These are phyloP conservation scores for Poecilia gillii DNA, from an alignment of 2,797 vertebrate species.

Conservation along the genomic window DNA sequence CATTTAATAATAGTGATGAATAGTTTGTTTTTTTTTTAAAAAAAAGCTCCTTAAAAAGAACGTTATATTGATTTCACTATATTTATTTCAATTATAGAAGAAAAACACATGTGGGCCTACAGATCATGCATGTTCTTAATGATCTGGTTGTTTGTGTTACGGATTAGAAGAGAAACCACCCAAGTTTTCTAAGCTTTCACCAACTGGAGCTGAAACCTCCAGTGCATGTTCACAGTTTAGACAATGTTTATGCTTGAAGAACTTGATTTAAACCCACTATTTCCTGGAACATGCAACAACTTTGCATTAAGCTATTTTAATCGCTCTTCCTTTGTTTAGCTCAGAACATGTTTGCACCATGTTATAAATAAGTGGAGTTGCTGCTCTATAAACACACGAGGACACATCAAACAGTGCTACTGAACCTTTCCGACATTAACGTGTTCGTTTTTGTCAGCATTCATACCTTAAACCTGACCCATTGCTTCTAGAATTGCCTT, in stretches of 20 bases:
- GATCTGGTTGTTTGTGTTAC: not conserved
- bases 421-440: not conserved
- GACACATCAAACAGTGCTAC: not conserved
- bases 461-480: not conserved
- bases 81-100: not conserved
- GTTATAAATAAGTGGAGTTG: not conserved
- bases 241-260: not conserved
- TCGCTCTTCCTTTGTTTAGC: not conserved
- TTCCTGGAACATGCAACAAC: conserved; percentile 1
- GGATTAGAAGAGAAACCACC: not conserved
- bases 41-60: not conserved
- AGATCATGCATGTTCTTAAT: not conserved
- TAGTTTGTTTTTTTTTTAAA: not conserved
- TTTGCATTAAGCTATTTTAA: not conserved
- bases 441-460: not conserved
- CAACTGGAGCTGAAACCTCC: not conserved
- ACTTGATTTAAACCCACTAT: not conserved
- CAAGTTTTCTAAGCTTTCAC: not conserved
- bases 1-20: not conserved
- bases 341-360: not conserved
- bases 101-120: not conserved
- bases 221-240: not conserved
- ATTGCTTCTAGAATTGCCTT: not conserved
- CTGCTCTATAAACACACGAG: not conserved
- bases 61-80: not conserved